phyloP scores from a whole-genome alignment of 2,888 invertebrate genomes.

The Gortyna flavago region DNA sequence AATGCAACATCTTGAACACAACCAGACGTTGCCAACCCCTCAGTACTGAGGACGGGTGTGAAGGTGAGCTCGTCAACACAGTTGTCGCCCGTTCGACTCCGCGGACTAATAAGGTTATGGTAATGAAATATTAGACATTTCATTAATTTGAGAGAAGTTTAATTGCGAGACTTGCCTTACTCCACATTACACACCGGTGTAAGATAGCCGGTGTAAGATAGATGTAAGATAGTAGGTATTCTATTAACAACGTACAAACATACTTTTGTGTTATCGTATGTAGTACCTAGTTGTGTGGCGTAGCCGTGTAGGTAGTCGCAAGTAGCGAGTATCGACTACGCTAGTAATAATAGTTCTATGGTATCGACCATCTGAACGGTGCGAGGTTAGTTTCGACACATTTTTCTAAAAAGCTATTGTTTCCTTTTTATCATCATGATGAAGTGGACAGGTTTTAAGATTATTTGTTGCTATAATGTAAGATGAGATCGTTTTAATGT shows the following conservation, averaged over 20 bases:
- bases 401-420: conserved; percentile 29
- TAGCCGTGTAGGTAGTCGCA: not conserved
- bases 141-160: conserved; percentile 33
- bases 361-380: conserved; percentile 10
- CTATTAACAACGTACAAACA: not conserved
- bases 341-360: no score
- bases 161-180: conserved; percentile 29
- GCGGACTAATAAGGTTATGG: conserved; percentile 14
- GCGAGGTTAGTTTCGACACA: conserved; percentile 40
- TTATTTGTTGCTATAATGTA: conserved; percentile 7
- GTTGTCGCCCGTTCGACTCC: not conserved
- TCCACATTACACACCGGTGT: conserved; percentile 5
- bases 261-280: not conserved
- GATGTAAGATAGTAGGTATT: conserved; percentile 8
- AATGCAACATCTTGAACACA: not conserved
- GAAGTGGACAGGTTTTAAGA: conserved; percentile 9
- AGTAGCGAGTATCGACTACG: not conserved
- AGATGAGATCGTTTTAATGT: conserved; percentile 6
- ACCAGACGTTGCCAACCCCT: not conserved
- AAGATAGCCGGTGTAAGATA: no score
- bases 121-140: conserved; percentile 43
- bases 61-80: not conserved
- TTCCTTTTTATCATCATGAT: conserved; percentile 4
- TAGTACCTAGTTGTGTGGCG: not conserved
- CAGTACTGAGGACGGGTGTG: not conserved